Evolutionary conservation across 1,140 invertebrate species (phyloP).

Genomic region (Semibalanus balanoides): DNA sequence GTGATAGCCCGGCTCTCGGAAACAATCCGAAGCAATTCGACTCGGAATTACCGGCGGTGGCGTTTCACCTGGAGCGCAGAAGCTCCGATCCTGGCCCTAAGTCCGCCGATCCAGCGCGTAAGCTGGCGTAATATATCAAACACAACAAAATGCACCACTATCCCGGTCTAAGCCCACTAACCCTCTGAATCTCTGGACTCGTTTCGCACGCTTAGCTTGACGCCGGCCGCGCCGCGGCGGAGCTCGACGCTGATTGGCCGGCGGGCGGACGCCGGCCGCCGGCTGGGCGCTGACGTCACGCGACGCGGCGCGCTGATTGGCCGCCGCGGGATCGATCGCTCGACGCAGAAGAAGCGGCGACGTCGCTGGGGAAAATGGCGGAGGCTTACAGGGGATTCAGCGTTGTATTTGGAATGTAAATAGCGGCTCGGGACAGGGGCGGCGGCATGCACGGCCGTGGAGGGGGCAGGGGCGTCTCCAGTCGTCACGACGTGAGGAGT

Average conservation of each 20-base stretch:
- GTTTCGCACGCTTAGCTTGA: not conserved
- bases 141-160: not conserved
- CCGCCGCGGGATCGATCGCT: not conserved
- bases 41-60: not conserved
- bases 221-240: too few species aligned
- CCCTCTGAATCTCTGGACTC: not conserved
- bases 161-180: not conserved
- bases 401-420: not conserved
- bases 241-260: not conserved
- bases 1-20: not conserved
- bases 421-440: not conserved
- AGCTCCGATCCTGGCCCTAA: not conserved
- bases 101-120: not conserved
- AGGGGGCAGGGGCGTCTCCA: too few species aligned
- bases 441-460: too few species aligned
- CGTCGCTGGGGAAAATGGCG: not conserved
- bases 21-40: not conserved
- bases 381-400: not conserved
- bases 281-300: not conserved
- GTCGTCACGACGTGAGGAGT: too few species aligned
- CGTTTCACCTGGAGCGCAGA: not conserved
- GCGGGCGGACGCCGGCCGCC: too few species aligned
- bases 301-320: not conserved
- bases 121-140: conserved; percentile 1
- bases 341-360: not conserved